Evolutionary conservation across 2,797 vertebrate species (phyloP).

Genomic region (Megaceryle alcyon): DNA sequence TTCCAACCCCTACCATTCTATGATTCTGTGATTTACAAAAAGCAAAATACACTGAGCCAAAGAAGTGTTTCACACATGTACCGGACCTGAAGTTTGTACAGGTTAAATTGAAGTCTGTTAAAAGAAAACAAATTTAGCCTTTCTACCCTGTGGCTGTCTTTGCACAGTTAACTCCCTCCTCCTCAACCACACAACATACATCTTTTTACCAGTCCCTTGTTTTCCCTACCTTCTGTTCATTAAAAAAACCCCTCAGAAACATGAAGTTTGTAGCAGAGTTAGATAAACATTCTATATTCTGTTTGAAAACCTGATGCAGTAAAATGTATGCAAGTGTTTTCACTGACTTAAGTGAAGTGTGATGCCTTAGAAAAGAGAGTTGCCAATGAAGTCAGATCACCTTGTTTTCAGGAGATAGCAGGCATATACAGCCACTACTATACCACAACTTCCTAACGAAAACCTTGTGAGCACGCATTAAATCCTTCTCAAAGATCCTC

Average conservation of each 20-base stretch:
- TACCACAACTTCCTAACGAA: not conserved
- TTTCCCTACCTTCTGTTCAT: not conserved
- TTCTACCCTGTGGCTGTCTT: not conserved
- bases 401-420: not conserved
- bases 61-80: not conserved
- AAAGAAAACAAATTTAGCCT: not conserved
- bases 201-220: not conserved
- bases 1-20: too few relatives aligned
- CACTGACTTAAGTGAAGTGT: not conserved
- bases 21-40: not conserved
- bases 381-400: not conserved
- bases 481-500: not conserved
- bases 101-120: not conserved
- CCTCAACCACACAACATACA: not conserved
- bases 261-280: not conserved
- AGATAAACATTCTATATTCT: too few relatives aligned
- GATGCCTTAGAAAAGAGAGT: not conserved
- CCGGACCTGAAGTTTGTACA: not conserved
- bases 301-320: not conserved
- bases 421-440: not conserved
- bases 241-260: not conserved
- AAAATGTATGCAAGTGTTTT: not conserved
- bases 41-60: not conserved
- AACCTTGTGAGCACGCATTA: not conserved
- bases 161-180: not conserved